phyloP scores from a whole-genome alignment of 2,888 invertebrate genomes.

The Agriopis marginaria region DNA sequence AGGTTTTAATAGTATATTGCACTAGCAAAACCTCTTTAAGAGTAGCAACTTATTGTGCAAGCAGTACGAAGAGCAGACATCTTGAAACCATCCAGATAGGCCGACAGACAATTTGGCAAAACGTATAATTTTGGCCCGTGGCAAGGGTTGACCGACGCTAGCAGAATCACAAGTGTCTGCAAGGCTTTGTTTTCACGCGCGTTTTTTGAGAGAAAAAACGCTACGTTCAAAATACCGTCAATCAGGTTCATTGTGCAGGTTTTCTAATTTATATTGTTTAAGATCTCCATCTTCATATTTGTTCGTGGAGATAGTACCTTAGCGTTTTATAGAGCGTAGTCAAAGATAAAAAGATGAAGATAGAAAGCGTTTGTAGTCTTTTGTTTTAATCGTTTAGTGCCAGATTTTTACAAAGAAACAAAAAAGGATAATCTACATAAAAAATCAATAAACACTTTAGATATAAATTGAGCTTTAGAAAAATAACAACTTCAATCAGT shows the following conservation, averaged over 20 bases:
- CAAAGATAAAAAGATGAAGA: conserved; percentile 31
- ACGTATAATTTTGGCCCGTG: conserved; percentile 74
- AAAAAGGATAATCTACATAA: background rate
- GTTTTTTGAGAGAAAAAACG: background rate
- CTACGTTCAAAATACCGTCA: background rate
- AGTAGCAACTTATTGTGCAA: conserved; percentile 35
- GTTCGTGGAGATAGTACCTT: background rate
- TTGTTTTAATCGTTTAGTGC: conserved; percentile 10
- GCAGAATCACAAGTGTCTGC: conserved; percentile 57
- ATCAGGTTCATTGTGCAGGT: background rate
- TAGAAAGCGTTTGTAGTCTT: conserved; percentile 17
- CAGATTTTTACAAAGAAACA: background rate
- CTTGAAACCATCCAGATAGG: conserved; percentile 66
- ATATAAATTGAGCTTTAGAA: conserved; percentile 25
- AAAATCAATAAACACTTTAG: conserved; percentile 3
- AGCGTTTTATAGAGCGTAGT: background rate
- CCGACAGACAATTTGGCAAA: conserved; percentile 73
- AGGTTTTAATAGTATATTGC: no score
- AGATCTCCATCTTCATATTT: background rate
- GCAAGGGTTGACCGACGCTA: conserved; percentile 66
- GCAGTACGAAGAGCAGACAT: conserved; percentile 64
- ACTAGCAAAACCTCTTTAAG: background rate
- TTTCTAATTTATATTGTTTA: background rate
- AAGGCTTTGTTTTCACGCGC: conserved; percentile 48
- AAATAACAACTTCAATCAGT: background rate